Evolutionary conservation across 2,888 invertebrate genomes (phyloP), one percentile per base, ranked within the genome.

Genomic region (Amphipoea lucens): DNA sequence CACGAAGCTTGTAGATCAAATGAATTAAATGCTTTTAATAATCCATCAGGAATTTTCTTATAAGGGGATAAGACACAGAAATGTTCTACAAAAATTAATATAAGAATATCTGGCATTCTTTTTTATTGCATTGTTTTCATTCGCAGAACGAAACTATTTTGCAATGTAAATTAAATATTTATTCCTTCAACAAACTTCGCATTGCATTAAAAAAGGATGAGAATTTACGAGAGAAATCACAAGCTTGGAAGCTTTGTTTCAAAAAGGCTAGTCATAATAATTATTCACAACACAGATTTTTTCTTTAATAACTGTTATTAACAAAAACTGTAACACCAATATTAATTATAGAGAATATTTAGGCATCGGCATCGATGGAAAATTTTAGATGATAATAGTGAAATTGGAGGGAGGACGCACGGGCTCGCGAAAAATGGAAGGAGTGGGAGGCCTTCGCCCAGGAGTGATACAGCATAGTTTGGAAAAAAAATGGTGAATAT

Each of bases 61-160:
- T 29, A 5, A 40, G 23, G 17, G 23, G 6, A 66, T 11, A 40
- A 54, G 51, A 66, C 17, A 29, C 12, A 29, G 12, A 48, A 48
- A 62, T 36, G 2, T 74, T 68, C 36, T n/a, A 42, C n/a, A 36
- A 67, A 45, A 76, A 71, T 62, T 70, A 76, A 71, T 70, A 12
- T 6, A 60, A 23, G 11, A 45, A 70, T 66, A 36, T 54, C 51
- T 45, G 36, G 9, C 63, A 29, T 70, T 70, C 1, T 40, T 66
- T 51, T 60, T 69, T 45, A 76, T 75, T 63, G 54, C 48, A 57
- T 42, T 76, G 48, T 81, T 69, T 62, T 76, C 45, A 48, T 76
- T 48, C 4, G 20, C 0, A 48, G 6, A 62, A 66, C 14, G 60
- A n/a, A 60, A 29, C 40, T 66, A 60, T 74, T 80, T 81, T 54